Evolutionary conservation across 2,797 vertebrate species (phyloP).

Genomic region (Tokudaia muenninki): DNA sequence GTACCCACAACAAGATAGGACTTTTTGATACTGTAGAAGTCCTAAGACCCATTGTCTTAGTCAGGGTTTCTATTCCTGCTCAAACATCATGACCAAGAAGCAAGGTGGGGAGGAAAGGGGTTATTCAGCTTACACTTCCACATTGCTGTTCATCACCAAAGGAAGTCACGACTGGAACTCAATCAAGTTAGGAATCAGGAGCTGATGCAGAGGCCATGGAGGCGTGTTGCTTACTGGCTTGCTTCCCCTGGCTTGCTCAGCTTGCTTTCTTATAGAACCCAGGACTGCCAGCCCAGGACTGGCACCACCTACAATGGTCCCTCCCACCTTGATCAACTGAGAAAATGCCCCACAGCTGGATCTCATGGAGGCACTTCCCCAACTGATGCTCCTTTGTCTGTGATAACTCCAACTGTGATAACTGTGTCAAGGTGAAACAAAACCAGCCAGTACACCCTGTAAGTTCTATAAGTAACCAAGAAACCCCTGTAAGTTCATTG

Average conservation of each 20-base stretch:
- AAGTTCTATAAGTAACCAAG: background rate
- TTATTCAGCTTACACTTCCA: background rate
- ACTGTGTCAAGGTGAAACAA: background rate
- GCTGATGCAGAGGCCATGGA: background rate
- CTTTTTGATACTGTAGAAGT: background rate
- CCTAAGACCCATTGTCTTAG: background rate
- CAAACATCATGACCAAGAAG: background rate
- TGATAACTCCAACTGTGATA: background rate
- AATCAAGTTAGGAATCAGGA: background rate
- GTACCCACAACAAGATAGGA: background rate
- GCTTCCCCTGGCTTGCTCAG: background rate
- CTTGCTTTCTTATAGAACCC: background rate
- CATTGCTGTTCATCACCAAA: background rate
- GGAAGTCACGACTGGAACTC: background rate
- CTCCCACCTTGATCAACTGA: background rate
- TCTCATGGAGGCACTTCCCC: background rate
- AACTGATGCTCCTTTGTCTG: background rate
- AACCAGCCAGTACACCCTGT: background rate
- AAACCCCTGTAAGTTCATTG: background rate
- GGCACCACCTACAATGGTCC: background rate
- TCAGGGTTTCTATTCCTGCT: background rate
- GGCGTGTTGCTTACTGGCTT: background rate
- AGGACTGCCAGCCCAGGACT: background rate
- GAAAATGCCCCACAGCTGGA: background rate
- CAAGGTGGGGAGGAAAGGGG: background rate